Conservation (phyloP, 2,113 vertebrate species). For the Cervus canadensis region DNA sequence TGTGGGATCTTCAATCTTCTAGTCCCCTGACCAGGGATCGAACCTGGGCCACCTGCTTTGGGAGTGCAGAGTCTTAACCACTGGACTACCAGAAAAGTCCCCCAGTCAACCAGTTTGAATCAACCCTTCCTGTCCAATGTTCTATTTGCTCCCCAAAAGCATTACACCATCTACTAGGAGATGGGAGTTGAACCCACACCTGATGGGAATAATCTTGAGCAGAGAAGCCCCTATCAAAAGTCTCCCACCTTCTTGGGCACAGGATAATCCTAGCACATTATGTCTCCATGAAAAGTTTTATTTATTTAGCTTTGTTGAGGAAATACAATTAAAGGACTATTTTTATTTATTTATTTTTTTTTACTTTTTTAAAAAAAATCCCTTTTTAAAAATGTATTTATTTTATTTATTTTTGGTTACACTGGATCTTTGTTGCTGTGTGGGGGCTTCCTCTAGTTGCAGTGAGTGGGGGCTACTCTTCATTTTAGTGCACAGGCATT, state of each 20-base stretch:
- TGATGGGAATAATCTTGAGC: neutral
- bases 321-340: neutral
- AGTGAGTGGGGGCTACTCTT: neutral
- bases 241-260: neutral
- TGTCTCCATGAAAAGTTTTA: neutral
- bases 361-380: neutral
- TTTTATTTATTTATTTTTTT: neutral
- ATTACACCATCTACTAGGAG: neutral
- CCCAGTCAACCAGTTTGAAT: neutral
- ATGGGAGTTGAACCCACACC: neutral
- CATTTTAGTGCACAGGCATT: neutral
- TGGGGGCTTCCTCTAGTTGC: neutral
- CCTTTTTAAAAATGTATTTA: neutral
- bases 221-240: neutral
- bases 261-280: neutral
- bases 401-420: neutral
- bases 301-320: neutral
- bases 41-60: neutral
- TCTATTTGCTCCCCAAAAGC: neutral
- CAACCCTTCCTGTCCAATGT: neutral
- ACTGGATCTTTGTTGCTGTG: neutral
- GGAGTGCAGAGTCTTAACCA: neutral
- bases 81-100: neutral
- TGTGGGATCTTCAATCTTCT: neutral
- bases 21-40: neutral